phyloP scores from a whole-genome alignment of 2,113 vertebrate species.

The Chaenogobius annularis region DNA sequence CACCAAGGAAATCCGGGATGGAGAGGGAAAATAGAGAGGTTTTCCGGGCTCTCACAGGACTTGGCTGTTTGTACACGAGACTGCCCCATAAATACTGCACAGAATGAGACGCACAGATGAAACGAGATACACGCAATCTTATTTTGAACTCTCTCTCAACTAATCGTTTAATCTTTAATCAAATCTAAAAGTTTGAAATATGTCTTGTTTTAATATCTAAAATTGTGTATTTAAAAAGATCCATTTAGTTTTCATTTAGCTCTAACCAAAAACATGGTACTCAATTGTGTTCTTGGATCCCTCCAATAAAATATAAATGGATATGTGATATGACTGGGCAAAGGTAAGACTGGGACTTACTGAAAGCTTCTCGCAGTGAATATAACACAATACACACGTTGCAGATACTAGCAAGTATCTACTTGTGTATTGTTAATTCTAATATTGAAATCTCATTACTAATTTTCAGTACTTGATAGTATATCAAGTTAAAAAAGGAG shows the following conservation, averaged over 20 bases:
- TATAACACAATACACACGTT: not conserved
- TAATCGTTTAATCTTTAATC: not conserved
- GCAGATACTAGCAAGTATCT: not conserved
- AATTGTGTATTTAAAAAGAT: not conserved
- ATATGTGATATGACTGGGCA: constrained; percentile 69
- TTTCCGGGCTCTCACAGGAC: constrained; percentile 51
- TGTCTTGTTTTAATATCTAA: not conserved
- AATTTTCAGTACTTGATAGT: too few relatives aligned
- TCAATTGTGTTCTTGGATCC: constrained; percentile 50
- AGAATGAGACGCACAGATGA: constrained; percentile 21
- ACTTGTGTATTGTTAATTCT: not conserved
- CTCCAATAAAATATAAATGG: constrained; percentile 75
- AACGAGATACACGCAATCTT: constrained; percentile 29
- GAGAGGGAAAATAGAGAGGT: constrained; percentile 47
- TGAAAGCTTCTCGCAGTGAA: constrained; percentile 34
- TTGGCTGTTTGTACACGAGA: constrained; percentile 44
- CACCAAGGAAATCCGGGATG: constrained; percentile 62
- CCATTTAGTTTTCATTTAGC: not conserved
- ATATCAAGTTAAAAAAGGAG: not conserved
- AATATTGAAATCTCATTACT: not conserved
- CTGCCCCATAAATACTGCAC: constrained; percentile 56
- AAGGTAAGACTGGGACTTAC: constrained; percentile 38
- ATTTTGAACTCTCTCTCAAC: not conserved
- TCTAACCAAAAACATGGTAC: constrained; percentile 16
- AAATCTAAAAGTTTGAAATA: not conserved